Evolutionary conservation across 2,797 vertebrate species (phyloP), one percentile per base, ranked within the genome.

Genomic region (Numenius phaeopus): DNA sequence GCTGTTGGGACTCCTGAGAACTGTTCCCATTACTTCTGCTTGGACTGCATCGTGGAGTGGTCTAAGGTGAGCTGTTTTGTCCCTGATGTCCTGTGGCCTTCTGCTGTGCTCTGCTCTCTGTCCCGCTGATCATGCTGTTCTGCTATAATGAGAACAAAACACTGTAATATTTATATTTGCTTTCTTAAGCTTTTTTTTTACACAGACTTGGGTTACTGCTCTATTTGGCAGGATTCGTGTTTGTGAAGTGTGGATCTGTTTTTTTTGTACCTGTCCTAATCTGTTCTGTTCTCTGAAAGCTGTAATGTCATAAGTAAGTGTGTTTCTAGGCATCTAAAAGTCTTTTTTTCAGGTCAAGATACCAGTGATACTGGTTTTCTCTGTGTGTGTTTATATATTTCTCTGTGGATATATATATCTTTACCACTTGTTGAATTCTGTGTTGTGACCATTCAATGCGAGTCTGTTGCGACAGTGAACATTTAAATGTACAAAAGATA

Each of bases 21-120:
- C 97, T 99, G 99, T 85, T 98, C 98, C 92, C 99, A 99, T 96
- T 99, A 99, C 96, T 99, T 99, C 98, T 99, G 99, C 96, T 98
- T 99, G 40, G 99, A 99, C 96, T 99, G 99, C 96, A 99, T 99
- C 12, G 97, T 99, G 27, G 99, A 99, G 92, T 99, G 99, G 99
- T 97, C 99, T 44, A 99, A 99, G 99, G 99, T 99, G 89, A 96
- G 98, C 47, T 58, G 7, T 78, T 86, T 27, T 34, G 40, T 42
- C n/a, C 72, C 57, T 40, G 29, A 9, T 92, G 69, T 93, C 98
- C 98, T 98, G 97, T 87, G 97, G 97, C 61, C 24, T 65, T 55
- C 70, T 81, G 34, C 20, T 37, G 21, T 46, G 44, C 29, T 65
- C 50, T 81, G 22, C 75, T 49, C 27, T 67, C 15, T 81, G 47